A percentile compares a stretch with the other conserved stretches of the same genome.
These are phyloP conservation scores for Myotis davidii DNA, from an alignment of 2,113 vertebrate genomes.

Conservation along the genomic window DNA sequence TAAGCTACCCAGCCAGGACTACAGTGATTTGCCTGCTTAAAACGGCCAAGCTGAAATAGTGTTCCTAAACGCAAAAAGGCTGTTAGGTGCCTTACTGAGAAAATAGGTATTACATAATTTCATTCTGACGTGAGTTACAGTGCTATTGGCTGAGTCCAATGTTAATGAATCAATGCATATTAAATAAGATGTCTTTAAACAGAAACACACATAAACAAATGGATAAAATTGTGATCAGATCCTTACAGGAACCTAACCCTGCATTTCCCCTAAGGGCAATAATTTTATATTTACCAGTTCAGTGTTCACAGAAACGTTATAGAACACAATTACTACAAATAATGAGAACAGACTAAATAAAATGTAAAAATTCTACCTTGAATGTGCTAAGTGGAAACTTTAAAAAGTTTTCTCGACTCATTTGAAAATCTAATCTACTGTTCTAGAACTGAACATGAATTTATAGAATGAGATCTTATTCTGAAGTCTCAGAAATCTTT, in stretches of 20 bases:
- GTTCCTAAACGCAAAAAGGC: neutral
- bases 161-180: too few species aligned
- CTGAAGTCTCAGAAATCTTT: neutral
- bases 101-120: neutral
- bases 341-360: neutral
- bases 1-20: too few species aligned
- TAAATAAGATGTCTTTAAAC: too few species aligned
- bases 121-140: neutral
- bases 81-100: neutral
- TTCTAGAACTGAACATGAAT: neutral
- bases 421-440: slow-evolving; percentile 8
- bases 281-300: too few species aligned
- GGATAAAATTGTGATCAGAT: too few species aligned
- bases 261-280: too few species aligned
- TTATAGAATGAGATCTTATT: slow-evolving; percentile 18
- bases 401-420: neutral
- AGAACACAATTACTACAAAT: neutral
- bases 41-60: neutral
- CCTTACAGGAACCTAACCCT: too few species aligned
- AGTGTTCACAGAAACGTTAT: too few species aligned
- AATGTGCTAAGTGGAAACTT: neutral
- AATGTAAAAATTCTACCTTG: slow-evolving; percentile 26
- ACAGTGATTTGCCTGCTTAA: neutral
- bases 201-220: too few species aligned
- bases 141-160: neutral